Conservation (phyloP, 2,888 invertebrate species). For the Lasioglossum malachurum region DNA sequence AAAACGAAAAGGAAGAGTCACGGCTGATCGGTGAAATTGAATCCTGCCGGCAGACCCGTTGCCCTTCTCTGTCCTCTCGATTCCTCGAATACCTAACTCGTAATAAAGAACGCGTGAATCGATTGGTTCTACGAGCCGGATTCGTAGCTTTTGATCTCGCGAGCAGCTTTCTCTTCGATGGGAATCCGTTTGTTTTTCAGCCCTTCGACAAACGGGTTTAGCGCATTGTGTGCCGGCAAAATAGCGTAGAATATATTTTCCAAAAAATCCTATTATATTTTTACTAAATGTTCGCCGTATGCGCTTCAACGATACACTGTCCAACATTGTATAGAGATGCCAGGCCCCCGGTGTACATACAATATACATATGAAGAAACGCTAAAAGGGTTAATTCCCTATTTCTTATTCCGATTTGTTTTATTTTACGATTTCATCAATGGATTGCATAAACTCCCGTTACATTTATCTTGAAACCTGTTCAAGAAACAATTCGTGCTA, state of each 20-base stretch:
- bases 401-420: no score
- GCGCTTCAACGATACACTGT: not conserved
- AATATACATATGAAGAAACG: not conserved
- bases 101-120: not conserved
- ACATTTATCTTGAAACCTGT: no score
- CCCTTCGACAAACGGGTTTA: not conserved
- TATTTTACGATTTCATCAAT: no score
- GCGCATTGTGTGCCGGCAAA: not conserved
- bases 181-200: not conserved
- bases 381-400: not conserved
- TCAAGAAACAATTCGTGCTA: no score
- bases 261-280: not conserved
- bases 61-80: not conserved
- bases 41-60: not conserved
- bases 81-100: not conserved
- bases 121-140: not conserved
- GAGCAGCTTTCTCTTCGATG: not conserved
- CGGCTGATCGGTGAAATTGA: not conserved
- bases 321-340: not conserved
- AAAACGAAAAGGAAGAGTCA: conserved; percentile 17
- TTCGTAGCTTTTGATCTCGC: not conserved
- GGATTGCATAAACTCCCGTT: no score
- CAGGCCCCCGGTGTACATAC: not conserved
- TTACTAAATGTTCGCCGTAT: not conserved
- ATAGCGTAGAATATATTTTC: not conserved